Evolutionary conservation across 2,888 invertebrate species (phyloP).

Genomic region (Hydrotaea cyrtoneurina): DNA sequence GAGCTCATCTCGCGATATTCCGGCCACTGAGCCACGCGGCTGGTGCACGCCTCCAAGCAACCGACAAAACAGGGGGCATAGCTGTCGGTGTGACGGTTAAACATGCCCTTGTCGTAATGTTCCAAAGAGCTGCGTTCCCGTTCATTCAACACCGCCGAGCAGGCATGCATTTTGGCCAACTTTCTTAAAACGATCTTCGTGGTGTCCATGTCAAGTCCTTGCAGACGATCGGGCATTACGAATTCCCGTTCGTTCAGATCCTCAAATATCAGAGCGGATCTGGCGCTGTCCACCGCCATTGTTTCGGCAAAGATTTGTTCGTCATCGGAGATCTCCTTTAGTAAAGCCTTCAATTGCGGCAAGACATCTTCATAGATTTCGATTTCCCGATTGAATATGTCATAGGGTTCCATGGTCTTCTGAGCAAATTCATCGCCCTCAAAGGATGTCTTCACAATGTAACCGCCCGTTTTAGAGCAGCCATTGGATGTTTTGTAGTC

Average conservation of each 20-base stretch:
- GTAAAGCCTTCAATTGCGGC: slow-evolving; percentile 75
- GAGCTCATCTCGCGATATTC: slow-evolving; percentile 74
- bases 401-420: slow-evolving; percentile 75
- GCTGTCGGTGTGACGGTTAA: slow-evolving; percentile 77
- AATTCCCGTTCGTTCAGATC: slow-evolving; percentile 75
- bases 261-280: slow-evolving; percentile 77
- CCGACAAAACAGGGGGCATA: slow-evolving; percentile 76
- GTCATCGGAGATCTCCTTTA: slow-evolving; percentile 73
- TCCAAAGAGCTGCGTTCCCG: slow-evolving; percentile 74
- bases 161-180: slow-evolving; percentile 82
- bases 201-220: slow-evolving; percentile 80
- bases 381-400: slow-evolving; percentile 80
- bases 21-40: slow-evolving; percentile 74
- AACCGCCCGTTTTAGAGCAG: slow-evolving; percentile 69
- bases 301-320: slow-evolving; percentile 78
- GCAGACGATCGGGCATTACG: slow-evolving; percentile 75
- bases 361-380: slow-evolving; percentile 77
- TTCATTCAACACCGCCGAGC: slow-evolving; percentile 81
- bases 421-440: slow-evolving; percentile 75
- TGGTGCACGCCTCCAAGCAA: slow-evolving; percentile 74
- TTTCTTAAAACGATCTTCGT: slow-evolving; percentile 79
- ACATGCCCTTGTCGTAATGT: slow-evolving; percentile 78
- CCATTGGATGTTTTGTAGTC: slow-evolving; percentile 69
- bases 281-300: slow-evolving; percentile 76
- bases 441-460: slow-evolving; percentile 77